phyloP scores from a whole-genome alignment of 2,113 vertebrate species.

The Pitta sordida region DNA sequence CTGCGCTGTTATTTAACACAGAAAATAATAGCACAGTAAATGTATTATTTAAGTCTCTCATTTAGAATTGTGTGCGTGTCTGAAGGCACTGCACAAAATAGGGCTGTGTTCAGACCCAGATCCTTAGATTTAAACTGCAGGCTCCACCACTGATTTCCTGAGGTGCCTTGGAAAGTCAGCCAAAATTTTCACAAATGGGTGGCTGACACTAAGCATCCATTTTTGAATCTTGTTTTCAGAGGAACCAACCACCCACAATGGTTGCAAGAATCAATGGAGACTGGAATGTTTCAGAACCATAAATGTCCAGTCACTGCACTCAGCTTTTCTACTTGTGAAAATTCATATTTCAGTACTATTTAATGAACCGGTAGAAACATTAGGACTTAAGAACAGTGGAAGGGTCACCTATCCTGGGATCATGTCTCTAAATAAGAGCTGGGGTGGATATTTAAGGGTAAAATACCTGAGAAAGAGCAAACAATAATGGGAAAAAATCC shows the following conservation, averaged over 20 bases:
- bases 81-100: conserved; percentile 2
- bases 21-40: conserved; percentile 47
- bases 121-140: background rate
- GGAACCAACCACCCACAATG: background rate
- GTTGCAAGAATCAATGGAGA: background rate
- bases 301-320: background rate
- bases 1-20: conserved; percentile 43
- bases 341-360: background rate
- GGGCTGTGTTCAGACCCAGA: background rate
- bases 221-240: background rate
- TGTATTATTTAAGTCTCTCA: conserved; percentile 25
- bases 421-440: background rate
- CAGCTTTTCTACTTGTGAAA: background rate
- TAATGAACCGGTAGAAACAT: background rate
- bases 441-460: background rate
- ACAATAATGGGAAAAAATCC: background rate
- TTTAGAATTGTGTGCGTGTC: background rate
- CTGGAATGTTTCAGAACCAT: background rate
- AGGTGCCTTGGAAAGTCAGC: background rate
- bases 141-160: background rate
- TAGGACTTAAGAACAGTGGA: background rate
- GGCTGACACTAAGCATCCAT: background rate
- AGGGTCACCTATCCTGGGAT: background rate
- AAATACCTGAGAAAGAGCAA: background rate
- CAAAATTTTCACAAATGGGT: background rate